phyloP scores from a whole-genome alignment of 1,140 invertebrate genomes.

The Neodiprion pinetum region DNA sequence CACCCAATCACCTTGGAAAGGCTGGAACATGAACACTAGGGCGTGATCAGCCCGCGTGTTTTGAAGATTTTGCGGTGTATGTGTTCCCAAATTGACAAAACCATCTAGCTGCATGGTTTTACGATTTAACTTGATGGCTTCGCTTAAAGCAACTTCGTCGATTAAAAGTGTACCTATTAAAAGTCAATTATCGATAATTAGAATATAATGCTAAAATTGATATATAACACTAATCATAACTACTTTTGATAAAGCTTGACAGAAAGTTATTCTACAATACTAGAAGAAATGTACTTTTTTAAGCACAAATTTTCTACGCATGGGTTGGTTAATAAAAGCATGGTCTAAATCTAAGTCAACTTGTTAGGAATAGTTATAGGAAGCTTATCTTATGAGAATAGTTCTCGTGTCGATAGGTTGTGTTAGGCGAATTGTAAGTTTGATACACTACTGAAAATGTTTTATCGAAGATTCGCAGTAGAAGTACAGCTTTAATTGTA shows the following conservation, averaged over 20 bases:
- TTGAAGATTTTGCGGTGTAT: slow-evolving; percentile 36
- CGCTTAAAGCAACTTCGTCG: slow-evolving; percentile 21
- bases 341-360: not conserved
- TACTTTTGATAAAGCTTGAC: no score
- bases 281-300: not conserved
- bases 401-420: no score
- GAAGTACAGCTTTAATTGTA: not conserved
- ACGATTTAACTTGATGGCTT: slow-evolving; percentile 25
- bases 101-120: slow-evolving; percentile 27
- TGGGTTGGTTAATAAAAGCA: not conserved
- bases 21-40: slow-evolving; percentile 45
- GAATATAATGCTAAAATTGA: no score
- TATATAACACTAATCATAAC: no score
- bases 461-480: no score
- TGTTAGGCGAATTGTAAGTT: no score
- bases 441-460: no score
- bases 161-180: slow-evolving; percentile 16
- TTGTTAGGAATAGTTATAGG: no score
- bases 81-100: slow-evolving; percentile 37
- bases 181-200: not conserved
- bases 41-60: slow-evolving; percentile 38
- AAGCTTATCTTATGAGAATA: no score
- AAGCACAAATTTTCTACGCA: not conserved
- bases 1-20: slow-evolving; percentile 38
- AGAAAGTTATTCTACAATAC: no score